phyloP scores from a whole-genome alignment of 2,797 vertebrate genomes.

The Gallinago solitaria region DNA sequence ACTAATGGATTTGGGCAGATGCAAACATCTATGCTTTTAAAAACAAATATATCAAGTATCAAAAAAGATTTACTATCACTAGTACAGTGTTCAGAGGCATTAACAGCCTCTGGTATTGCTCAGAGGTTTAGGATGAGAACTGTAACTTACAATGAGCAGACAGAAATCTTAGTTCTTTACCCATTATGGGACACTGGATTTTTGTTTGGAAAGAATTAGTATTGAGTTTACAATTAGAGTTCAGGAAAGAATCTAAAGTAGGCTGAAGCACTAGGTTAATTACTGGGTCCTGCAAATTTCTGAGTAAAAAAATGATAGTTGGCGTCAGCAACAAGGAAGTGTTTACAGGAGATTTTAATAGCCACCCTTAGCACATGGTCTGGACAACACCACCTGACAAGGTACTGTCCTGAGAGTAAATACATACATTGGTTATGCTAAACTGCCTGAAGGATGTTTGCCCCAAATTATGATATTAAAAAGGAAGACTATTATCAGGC shows the following conservation, averaged over 20 bases:
- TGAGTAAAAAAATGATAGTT: not conserved
- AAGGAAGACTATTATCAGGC: not conserved
- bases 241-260: not conserved
- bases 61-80: not conserved
- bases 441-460: not conserved
- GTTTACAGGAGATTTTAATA: not conserved
- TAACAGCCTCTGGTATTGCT: not conserved
- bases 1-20: not conserved
- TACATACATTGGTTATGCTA: not conserved
- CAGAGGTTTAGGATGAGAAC: not conserved
- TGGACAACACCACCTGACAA: not conserved
- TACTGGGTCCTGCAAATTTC: not conserved
- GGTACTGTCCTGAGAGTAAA: not conserved
- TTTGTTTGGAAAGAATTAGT: not conserved
- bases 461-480: not conserved
- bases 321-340: not conserved
- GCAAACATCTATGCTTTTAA: not conserved
- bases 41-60: conserved; percentile 15
- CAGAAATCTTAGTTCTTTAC: not conserved
- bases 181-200: not conserved
- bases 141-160: not conserved
- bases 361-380: not conserved
- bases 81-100: not conserved
- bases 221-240: not conserved
- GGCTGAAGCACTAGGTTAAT: not conserved